Base-by-base conservation (phyloP, 1,140 invertebrate species). In the Monomorium pharaonis region DNA sequence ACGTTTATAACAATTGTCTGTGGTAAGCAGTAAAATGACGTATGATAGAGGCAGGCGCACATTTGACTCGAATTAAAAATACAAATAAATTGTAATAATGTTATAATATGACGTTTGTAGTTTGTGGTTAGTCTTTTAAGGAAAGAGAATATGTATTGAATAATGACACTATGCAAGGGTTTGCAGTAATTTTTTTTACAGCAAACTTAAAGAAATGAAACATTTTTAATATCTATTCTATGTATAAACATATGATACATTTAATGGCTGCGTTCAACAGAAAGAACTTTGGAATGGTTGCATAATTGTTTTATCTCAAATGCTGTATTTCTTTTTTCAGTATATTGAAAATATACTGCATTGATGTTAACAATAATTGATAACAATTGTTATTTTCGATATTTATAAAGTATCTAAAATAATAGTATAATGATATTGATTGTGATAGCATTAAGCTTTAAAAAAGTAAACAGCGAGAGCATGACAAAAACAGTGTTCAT, bases 1-100 rank as follows among this genome's bases (percentile, higher is more conserved):
- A 95, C 94, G 90, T 94, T 94, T 94, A 94, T 93, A 92, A 93
- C 88, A 89, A 92, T 90, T 91, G 89, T 93, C 89, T 91, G 91
- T 92, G 90, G 88, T 92, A 93, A 78, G 90, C 92, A 92, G 44
- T 81, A 84, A 92, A 92, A 88, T 89, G 92, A 89, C 86, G 91
- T 91, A 92, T 92, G 77, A 87, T 89, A 89, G 88, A 89, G 58
- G 67, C 85, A 88, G 84, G 75, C 78, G 89, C 81, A 91, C 86
- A 76, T 92, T 88, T 86, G 85, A 86, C 87, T 94, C 78, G 83
- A 92, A 92, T 91, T 91, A 86, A 84, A 91, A 91, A 86, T 92
- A 92, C 74, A 84, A 93, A 92, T 92, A 91, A 93, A 93, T 92
- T 93, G 89, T 92, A 91, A 92, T 91, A 88, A 87, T 83, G 88